Percentiles rank a stretch among this genome's conserved stretches.
Evolutionary conservation across 1,140 invertebrate species (phyloP).

Genomic region (Magallana gigas): DNA sequence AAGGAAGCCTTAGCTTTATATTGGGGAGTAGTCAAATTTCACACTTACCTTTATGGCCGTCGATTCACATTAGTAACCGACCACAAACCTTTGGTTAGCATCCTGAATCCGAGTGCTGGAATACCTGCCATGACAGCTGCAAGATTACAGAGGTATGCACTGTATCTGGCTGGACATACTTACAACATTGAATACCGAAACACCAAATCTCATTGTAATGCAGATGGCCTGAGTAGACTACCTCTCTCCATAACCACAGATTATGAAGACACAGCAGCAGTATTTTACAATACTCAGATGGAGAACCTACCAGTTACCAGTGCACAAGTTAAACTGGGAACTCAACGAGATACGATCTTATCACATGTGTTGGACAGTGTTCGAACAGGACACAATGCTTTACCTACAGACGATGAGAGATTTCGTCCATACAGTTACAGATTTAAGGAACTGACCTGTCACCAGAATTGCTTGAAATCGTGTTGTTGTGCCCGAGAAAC

Average conservation of each 20-base stretch:
- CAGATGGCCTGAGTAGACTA: slow-evolving; percentile 60
- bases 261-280: background rate
- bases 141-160: slow-evolving; percentile 76
- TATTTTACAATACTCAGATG: slow-evolving; percentile 39
- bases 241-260: slow-evolving; percentile 6
- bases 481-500: slow-evolving; percentile 47
- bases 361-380: background rate
- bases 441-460: slow-evolving; percentile 32
- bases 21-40: slow-evolving; percentile 81
- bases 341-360: background rate
- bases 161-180: slow-evolving; percentile 70
- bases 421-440: slow-evolving; percentile 22
- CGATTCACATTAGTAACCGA: slow-evolving; percentile 69
- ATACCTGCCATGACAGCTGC: slow-evolving; percentile 68
- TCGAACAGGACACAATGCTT: background rate
- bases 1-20: slow-evolving; percentile 79
- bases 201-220: slow-evolving; percentile 68
- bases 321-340: slow-evolving; percentile 8
- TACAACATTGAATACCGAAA: slow-evolving; percentile 75
- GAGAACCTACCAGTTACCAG: slow-evolving; percentile 34
- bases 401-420: background rate
- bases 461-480: slow-evolving; percentile 51
- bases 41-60: slow-evolving; percentile 79
- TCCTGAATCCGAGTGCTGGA: slow-evolving; percentile 62
- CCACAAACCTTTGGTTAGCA: slow-evolving; percentile 72